These are phyloP conservation scores for Monodelphis domestica DNA, from an alignment of 2,797 vertebrate genomes.

Conservation along the genomic window DNA sequence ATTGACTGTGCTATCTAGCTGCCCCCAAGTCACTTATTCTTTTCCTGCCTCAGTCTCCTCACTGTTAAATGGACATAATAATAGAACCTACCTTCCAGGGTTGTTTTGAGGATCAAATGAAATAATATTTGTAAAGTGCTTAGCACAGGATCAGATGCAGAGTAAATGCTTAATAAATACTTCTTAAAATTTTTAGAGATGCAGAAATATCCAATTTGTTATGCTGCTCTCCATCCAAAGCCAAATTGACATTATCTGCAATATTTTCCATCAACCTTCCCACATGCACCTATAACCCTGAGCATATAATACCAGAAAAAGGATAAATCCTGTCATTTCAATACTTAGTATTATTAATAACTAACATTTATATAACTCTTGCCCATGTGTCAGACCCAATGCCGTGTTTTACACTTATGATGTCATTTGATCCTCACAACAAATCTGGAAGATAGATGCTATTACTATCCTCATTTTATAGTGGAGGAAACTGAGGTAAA, in stretches of 20 bases:
- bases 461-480: neutral
- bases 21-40: neutral
- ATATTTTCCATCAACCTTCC: neutral
- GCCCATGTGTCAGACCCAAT: neutral
- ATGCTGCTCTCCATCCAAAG: neutral
- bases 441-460: neutral
- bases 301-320: neutral
- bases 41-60: neutral
- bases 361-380: neutral
- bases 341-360: neutral
- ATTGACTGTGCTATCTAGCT: neutral
- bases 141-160: neutral
- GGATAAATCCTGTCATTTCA: neutral
- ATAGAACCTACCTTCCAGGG: neutral
- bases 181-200: neutral
- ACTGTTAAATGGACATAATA: neutral
- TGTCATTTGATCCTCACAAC: neutral
- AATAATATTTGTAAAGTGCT: neutral
- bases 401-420: neutral
- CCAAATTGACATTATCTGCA: neutral
- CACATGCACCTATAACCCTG: slow-evolving; percentile 11
- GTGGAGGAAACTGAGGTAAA: neutral
- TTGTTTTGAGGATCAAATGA: too few relatives aligned
- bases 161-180: neutral
- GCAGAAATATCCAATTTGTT: neutral